These are phyloP conservation scores for zebrafish (Danio rerio) DNA, from an alignment of 2,113 vertebrate species.

Conservation along the genomic window DNA sequence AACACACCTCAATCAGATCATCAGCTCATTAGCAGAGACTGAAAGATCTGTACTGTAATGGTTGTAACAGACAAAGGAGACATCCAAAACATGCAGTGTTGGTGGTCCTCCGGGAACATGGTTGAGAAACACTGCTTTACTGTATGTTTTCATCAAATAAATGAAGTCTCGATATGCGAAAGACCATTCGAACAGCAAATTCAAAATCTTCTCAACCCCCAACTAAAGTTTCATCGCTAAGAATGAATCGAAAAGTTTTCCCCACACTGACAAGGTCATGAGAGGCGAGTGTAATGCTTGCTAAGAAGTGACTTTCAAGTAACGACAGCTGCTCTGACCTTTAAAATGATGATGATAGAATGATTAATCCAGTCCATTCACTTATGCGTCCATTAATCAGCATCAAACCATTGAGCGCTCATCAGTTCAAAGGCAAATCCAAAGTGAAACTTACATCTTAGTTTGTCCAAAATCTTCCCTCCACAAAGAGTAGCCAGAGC, in stretches of 20 bases:
- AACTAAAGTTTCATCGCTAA: not conserved
- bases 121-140: no score
- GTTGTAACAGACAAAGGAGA: no score
- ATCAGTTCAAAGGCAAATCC: constrained; percentile 37
- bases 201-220: not conserved
- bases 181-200: not conserved
- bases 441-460: constrained; percentile 90
- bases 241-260: not conserved
- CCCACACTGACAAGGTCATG: constrained; percentile 23
- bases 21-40: no score
- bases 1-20: no score
- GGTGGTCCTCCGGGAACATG: no score
- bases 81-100: no score
- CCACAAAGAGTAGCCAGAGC: constrained; percentile 93
- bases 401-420: constrained; percentile 37
- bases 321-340: constrained; percentile 38
- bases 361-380: constrained; percentile 15
- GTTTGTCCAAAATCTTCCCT: constrained; percentile 98
- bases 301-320: constrained; percentile 41
- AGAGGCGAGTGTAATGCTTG: constrained; percentile 18
- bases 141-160: no score
- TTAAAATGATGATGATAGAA: constrained; percentile 51
- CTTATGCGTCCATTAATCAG: constrained; percentile 46
- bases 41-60: no score
- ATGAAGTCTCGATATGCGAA: not conserved